Evolutionary conservation across 2,113 vertebrate species (phyloP).

Genomic region (Psilopogon haemacephalus): DNA sequence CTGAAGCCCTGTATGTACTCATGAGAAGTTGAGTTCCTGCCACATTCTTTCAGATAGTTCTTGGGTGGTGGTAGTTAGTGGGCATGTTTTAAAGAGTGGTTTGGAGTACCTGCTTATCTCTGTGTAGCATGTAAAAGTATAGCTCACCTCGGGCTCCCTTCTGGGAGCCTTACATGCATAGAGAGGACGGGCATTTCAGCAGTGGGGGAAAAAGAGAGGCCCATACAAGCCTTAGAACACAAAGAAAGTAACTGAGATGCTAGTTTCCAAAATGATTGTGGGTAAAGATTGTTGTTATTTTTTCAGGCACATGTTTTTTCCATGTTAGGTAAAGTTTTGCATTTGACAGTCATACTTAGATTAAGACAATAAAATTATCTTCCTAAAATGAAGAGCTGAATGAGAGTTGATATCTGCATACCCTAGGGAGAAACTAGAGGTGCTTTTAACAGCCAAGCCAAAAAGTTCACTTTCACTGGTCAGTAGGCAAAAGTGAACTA

Average conservation of each 20-base stretch:
- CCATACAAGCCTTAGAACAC: fast-evolving
- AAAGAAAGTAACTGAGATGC: not conserved
- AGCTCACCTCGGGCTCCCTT: not conserved
- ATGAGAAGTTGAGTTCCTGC: not conserved
- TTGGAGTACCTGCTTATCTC: not conserved
- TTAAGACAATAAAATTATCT: not conserved
- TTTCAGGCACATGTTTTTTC: not conserved
- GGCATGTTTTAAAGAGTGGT: not conserved
- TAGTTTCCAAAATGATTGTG: not conserved
- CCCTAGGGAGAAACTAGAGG: not conserved
- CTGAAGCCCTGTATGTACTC: not conserved
- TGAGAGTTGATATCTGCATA: not conserved
- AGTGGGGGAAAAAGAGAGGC: fast-evolving
- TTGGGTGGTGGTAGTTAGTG: fast-evolving
- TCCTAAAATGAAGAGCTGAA: not conserved
- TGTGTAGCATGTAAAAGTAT: not conserved
- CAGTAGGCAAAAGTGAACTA: not conserved
- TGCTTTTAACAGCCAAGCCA: not conserved
- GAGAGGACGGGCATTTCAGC: not conserved
- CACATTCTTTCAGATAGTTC: not conserved
- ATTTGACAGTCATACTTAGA: not conserved
- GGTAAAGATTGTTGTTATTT: not conserved
- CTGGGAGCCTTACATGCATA: not conserved
- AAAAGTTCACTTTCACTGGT: not conserved
- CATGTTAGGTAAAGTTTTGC: not conserved